Evolutionary conservation across 64 coral and sea anemone genomes (phyloP).

Genomic region (Pachyseris speciosa): DNA sequence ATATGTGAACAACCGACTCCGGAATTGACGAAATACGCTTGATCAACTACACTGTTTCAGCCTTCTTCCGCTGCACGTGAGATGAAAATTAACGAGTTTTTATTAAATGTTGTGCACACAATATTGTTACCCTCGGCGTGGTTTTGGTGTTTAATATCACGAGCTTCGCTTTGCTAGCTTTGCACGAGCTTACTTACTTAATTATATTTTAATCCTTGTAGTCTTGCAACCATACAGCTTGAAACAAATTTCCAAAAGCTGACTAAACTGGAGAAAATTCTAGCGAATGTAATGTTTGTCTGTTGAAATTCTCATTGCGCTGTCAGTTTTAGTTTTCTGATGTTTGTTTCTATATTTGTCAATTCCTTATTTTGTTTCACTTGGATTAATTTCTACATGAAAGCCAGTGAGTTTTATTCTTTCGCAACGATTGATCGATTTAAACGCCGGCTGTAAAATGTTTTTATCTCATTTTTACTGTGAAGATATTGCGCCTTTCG

Average conservation of each 20-base stretch:
- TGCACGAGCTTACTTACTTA: no score
- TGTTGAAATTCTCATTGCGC: neutral
- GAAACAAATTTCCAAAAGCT: neutral
- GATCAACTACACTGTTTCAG: neutral
- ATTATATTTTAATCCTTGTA: no score
- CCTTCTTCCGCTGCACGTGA: neutral
- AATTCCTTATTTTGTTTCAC: neutral
- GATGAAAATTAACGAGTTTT: conserved; percentile 19
- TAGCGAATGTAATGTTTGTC: neutral
- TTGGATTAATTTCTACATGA: neutral
- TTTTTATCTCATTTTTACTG: neutral
- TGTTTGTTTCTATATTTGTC: neutral
- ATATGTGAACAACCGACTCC: neutral
- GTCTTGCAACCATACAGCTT: no score
- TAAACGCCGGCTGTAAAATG: no score
- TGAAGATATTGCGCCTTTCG: neutral
- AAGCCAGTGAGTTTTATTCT: no score
- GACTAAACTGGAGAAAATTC: no score
- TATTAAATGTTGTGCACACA: neutral
- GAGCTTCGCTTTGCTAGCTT: neutral
- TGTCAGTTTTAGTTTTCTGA: no score
- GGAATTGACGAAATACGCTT: neutral
- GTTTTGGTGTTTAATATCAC: neutral
- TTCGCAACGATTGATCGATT: neutral
- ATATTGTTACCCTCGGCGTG: neutral